Conservation (phyloP, 1,140 invertebrate species). For the Apis mellifera region DNA sequence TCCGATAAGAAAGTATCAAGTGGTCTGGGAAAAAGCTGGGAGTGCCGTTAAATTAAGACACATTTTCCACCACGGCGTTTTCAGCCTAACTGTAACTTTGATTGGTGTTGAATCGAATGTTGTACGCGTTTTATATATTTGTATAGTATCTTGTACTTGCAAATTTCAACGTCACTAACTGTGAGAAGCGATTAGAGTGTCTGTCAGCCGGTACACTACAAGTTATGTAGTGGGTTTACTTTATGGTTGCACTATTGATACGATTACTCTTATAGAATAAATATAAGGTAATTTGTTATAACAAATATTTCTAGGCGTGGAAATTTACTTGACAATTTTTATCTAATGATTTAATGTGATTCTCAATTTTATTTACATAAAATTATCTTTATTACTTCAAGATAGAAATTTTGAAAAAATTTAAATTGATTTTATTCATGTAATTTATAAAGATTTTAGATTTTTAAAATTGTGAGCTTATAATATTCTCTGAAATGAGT, state of each 20-base stretch:
- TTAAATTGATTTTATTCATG: too few relatives aligned
- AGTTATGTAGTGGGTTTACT: neutral
- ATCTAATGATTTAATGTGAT: too few relatives aligned
- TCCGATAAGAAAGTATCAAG: constrained; percentile 26
- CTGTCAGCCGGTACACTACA: neutral
- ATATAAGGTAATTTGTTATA: too few relatives aligned
- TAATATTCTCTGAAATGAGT: too few relatives aligned
- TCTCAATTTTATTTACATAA: too few relatives aligned
- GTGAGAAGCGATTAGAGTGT: neutral
- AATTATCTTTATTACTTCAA: too few relatives aligned
- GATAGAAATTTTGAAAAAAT: too few relatives aligned
- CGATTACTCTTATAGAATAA: neutral
- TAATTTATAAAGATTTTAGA: too few relatives aligned
- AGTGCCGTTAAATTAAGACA: constrained; percentile 27
- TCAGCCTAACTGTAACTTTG: constrained; percentile 2
- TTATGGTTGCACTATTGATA: neutral
- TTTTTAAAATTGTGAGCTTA: too few relatives aligned
- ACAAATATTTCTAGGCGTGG: too few relatives aligned
- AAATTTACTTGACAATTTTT: too few relatives aligned
- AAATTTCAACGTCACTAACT: neutral
- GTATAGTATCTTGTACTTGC: neutral
- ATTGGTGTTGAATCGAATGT: neutral
- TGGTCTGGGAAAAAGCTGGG: constrained; percentile 17
- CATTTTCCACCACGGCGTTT: constrained; percentile 8
- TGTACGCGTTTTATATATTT: neutral